A percentile compares a stretch with the other conserved stretches of the same genome.
phyloP scores from a whole-genome alignment of 2,113 vertebrate genomes.

The Lamprotornis superbus region DNA sequence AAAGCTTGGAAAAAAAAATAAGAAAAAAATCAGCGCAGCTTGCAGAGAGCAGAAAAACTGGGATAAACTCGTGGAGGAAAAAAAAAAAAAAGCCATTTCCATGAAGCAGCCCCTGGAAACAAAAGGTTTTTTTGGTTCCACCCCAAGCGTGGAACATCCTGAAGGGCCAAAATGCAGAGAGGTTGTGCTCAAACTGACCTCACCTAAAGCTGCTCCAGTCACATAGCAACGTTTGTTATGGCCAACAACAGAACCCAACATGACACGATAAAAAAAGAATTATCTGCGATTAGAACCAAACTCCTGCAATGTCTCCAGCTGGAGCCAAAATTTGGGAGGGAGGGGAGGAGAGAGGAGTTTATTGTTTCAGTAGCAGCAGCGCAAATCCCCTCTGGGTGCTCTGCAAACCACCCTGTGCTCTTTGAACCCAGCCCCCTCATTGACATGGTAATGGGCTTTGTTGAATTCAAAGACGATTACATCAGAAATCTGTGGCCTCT shows the following conservation, averaged over 20 bases:
- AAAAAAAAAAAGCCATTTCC: neutral
- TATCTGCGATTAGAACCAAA: conserved; percentile 72
- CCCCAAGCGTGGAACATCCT: neutral
- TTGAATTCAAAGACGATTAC: conserved; percentile 86
- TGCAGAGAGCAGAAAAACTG: neutral
- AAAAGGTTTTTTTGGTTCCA: neutral
- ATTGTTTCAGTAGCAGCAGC: conserved; percentile 83
- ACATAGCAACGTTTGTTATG: conserved; percentile 66
- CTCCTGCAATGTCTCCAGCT: conserved; percentile 64
- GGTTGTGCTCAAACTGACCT: neutral
- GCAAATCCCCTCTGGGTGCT: conserved; percentile 77
- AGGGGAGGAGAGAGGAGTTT: conserved; percentile 61
- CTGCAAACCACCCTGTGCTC: conserved; percentile 59
- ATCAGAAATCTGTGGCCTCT: conserved; percentile 80
- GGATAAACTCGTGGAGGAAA: neutral
- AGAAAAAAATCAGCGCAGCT: neutral
- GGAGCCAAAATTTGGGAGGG: conserved; percentile 63
- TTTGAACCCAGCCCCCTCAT: conserved; percentile 71
- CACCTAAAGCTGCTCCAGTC: conserved; percentile 10
- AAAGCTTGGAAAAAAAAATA: neutral
- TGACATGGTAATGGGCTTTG: conserved; percentile 80
- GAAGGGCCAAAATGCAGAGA: conserved; percentile 10
- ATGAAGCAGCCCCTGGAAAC: neutral
- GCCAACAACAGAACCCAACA: conserved; percentile 64
- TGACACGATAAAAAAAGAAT: conserved; percentile 78